These are phyloP conservation scores for Caenorhabditis sp. DNA, from an alignment of 2,888 invertebrate species.

Conservation along the genomic window DNA sequence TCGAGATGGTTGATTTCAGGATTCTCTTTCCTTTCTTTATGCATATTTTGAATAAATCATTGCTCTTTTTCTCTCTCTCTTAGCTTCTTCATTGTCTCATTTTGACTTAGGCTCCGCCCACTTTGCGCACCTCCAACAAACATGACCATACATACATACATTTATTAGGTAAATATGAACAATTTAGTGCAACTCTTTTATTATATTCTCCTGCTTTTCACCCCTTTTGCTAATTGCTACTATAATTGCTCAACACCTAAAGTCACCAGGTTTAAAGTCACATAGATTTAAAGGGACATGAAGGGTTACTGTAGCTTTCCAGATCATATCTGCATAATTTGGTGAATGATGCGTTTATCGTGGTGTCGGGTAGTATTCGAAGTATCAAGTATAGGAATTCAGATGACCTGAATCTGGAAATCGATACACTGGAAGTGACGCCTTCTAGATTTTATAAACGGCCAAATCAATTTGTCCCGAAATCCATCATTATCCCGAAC, in stretches of 20 bases:
- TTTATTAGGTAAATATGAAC: neutral
- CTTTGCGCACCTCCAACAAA: neutral
- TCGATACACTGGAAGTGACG: constrained; percentile 19
- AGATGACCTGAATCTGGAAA: constrained; percentile 13
- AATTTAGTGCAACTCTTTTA: neutral
- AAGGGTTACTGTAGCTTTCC: neutral
- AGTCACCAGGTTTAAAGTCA: neutral
- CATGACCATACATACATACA: neutral
- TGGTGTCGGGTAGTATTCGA: constrained; percentile 15
- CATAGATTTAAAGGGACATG: too few relatives aligned
- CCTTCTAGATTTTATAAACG: constrained; percentile 43
- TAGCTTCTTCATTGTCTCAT: too few relatives aligned
- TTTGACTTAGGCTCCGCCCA: neutral
- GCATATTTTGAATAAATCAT: neutral
- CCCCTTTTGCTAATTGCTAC: neutral
- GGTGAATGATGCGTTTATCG: constrained; percentile 24
- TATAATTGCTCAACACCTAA: constrained; percentile 9
- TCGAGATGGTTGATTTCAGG: constrained; percentile 19
- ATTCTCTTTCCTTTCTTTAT: neutral
- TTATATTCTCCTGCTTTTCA: neutral
- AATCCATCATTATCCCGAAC: constrained; percentile 13
- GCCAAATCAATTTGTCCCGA: constrained; percentile 20
- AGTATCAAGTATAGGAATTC: constrained; percentile 16
- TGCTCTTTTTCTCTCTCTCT: neutral
- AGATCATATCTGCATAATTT: constrained; percentile 30